phyloP scores from a whole-genome alignment of 92 coral and sea anemone genomes.

The Umimayanthus chanpuru region DNA sequence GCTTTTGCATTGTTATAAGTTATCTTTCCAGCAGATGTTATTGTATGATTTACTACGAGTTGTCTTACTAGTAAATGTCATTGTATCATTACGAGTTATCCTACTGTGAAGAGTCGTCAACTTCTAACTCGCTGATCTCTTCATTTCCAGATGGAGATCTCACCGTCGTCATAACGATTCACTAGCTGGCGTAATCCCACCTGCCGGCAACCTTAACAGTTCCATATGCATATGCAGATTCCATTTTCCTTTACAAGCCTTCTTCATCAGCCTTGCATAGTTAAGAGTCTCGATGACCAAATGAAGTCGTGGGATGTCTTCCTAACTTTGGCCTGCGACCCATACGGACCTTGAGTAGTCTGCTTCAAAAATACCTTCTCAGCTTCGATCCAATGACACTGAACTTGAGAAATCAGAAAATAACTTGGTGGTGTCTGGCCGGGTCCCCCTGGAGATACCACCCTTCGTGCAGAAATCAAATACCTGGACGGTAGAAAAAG shows the following conservation, averaged over 20 bases:
- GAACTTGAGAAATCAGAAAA: not conserved
- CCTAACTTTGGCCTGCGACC: not conserved
- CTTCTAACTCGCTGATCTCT: not conserved
- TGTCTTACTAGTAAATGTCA: no score
- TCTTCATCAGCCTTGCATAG: not conserved
- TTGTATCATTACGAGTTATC: no score
- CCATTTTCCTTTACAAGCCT: not conserved
- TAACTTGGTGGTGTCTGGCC: not conserved
- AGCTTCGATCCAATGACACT: not conserved
- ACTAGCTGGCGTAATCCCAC: not conserved
- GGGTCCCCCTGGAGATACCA: not conserved
- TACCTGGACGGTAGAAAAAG: no score
- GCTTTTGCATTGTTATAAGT: no score
- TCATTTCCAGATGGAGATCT: conserved; percentile 13
- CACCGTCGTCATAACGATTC: not conserved
- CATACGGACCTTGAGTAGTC: not conserved
- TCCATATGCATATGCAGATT: not conserved
- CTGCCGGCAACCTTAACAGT: not conserved
- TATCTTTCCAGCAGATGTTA: no score
- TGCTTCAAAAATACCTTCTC: not conserved
- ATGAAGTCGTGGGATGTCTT: not conserved
- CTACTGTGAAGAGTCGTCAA: not conserved
- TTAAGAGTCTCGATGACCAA: not conserved
- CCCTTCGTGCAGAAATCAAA: not conserved
- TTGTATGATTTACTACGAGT: no score